A percentile compares a stretch with the other conserved stretches of the same genome.
These are phyloP conservation scores for Leptopilina myrica DNA, from an alignment of 2,888 invertebrate species.

Conservation along the genomic window DNA sequence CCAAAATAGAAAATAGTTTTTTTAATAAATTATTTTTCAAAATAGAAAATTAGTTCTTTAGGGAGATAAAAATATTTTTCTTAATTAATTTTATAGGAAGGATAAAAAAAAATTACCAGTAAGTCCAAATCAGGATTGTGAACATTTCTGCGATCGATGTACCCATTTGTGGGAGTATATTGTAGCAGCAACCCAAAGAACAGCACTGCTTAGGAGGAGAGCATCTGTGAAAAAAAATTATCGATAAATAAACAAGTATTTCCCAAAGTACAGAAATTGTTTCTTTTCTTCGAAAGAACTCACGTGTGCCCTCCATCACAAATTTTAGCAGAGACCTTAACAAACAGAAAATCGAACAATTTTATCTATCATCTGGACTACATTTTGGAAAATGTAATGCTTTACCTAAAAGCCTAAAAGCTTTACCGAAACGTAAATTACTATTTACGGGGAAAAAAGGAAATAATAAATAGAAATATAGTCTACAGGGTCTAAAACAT, in stretches of 20 bases:
- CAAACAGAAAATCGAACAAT: constrained; percentile 23
- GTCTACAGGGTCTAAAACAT: too few species aligned
- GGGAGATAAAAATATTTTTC: too few species aligned
- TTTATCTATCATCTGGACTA: background rate
- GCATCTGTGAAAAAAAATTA: constrained; percentile 77
- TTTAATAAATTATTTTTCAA: too few species aligned
- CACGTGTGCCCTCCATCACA: constrained; percentile 59
- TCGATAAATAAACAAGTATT: background rate
- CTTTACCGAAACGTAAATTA: too few species aligned
- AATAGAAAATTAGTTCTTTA: too few species aligned
- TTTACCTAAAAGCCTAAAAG: too few species aligned
- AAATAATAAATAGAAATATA: too few species aligned
- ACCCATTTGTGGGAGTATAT: constrained; percentile 80
- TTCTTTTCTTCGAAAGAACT: constrained; percentile 40
- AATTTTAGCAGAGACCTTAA: constrained; percentile 58
- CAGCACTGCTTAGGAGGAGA: constrained; percentile 88
- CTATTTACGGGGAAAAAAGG: too few species aligned
- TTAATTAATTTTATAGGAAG: too few species aligned
- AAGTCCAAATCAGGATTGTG: constrained; percentile 83
- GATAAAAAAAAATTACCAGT: constrained; percentile 79
- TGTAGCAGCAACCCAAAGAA: constrained; percentile 80
- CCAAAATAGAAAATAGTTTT: too few species aligned
- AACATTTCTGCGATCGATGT: constrained; percentile 79
- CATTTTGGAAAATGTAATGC: too few species aligned
- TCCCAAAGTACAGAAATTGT: background rate